These are phyloP conservation scores for Andrena trimmerana DNA, from an alignment of 2,888 invertebrate species.

Conservation along the genomic window DNA sequence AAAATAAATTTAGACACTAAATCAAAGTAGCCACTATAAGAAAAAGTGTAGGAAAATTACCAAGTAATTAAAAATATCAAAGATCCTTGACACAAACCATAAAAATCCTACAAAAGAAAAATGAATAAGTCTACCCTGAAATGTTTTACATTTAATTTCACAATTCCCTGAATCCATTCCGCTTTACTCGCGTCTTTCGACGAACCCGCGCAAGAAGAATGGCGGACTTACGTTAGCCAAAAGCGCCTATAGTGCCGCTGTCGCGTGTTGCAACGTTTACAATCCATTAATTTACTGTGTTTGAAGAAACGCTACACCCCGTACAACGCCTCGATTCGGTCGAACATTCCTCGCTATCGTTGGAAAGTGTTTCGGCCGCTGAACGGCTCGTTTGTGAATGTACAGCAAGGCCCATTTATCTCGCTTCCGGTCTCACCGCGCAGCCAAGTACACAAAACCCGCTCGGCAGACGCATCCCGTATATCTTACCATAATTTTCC, in stretches of 20 bases:
- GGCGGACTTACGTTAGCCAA: background rate
- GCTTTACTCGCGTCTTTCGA: background rate
- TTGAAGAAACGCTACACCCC: conserved; percentile 10
- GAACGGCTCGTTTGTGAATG: conserved; percentile 42
- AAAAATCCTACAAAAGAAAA: too few relatives aligned
- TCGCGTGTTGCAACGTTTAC: conserved; percentile 8
- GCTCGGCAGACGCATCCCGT: conserved; percentile 39
- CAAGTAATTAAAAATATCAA: too few relatives aligned
- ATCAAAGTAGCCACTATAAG: too few relatives aligned
- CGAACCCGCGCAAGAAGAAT: background rate
- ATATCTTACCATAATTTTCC: conserved; percentile 62
- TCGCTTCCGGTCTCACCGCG: conserved; percentile 58
- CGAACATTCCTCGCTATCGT: conserved; percentile 26
- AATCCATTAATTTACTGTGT: conserved; percentile 11
- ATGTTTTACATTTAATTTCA: background rate
- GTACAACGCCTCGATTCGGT: background rate
- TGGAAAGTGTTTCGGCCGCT: conserved; percentile 36
- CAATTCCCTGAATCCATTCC: background rate
- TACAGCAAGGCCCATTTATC: conserved; percentile 57
- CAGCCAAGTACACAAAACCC: conserved; percentile 43
- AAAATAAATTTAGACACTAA: too few relatives aligned
- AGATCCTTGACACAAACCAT: too few relatives aligned
- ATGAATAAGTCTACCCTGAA: too few relatives aligned
- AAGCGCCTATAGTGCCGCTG: conserved; percentile 3
- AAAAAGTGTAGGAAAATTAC: too few relatives aligned